Conservation (phyloP, 2,797 vertebrate species). For the Pitangus sulphuratus region DNA sequence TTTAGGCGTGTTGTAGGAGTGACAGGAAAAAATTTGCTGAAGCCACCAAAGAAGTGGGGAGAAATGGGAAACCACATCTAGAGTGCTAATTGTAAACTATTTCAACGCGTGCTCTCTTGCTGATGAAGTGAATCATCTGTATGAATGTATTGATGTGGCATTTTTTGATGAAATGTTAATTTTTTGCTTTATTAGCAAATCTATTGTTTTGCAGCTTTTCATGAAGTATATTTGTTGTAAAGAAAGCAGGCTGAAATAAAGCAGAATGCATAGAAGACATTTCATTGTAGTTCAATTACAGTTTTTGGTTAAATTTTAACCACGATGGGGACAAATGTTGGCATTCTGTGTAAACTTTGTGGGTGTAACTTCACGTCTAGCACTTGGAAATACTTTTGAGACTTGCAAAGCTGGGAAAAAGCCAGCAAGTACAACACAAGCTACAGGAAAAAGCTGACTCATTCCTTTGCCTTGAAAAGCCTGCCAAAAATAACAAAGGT, state of each 20-base stretch:
- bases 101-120: constrained; percentile 45
- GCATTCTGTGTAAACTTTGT: constrained; percentile 49
- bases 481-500: constrained; percentile 50
- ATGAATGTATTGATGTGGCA: constrained; percentile 51
- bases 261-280: constrained; percentile 61
- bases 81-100: constrained; percentile 54
- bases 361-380: constrained; percentile 61
- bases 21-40: constrained; percentile 16
- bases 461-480: constrained; percentile 43
- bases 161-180: constrained; percentile 67
- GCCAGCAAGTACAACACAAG: constrained; percentile 42
- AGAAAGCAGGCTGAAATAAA: constrained; percentile 67
- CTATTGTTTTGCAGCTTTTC: constrained; percentile 62
- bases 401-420: constrained; percentile 28
- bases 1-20: neutral
- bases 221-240: constrained; percentile 61
- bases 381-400: constrained; percentile 52
- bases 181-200: constrained; percentile 65
- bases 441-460: constrained; percentile 50
- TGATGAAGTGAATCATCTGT: constrained; percentile 65
- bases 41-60: constrained; percentile 46
- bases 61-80: constrained; percentile 56
- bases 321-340: constrained; percentile 61
- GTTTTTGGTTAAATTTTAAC: constrained; percentile 66
- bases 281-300: constrained; percentile 64